These are phyloP conservation scores for Listrodromus nycthemerus DNA, from an alignment of 2,888 invertebrate genomes.

Conservation along the genomic window DNA sequence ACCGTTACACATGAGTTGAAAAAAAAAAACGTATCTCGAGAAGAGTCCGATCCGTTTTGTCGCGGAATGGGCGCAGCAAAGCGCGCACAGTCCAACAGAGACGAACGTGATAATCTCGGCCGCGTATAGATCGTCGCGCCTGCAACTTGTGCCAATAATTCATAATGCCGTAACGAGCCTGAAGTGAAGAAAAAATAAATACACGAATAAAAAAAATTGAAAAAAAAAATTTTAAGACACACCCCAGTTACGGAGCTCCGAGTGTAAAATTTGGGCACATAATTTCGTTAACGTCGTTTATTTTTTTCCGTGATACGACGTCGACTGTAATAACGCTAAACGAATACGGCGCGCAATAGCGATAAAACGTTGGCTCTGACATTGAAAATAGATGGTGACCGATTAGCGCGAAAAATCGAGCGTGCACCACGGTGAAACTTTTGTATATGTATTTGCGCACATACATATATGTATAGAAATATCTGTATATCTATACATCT, in stretches of 20 bases:
- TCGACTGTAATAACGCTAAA: slow-evolving; percentile 3
- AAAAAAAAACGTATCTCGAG: slow-evolving; percentile 25
- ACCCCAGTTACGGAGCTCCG: background rate
- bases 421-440: slow-evolving; percentile 45
- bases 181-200: slow-evolving; percentile 24
- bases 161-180: background rate
- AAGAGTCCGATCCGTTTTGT: slow-evolving; percentile 42
- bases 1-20: background rate
- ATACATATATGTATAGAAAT: slow-evolving; percentile 2
- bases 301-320: background rate
- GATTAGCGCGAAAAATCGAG: slow-evolving; percentile 49
- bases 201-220: background rate
- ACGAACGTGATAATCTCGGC: slow-evolving; percentile 39
- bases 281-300: slow-evolving; percentile 34
- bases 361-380: background rate
- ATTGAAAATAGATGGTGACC: slow-evolving; percentile 39
- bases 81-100: slow-evolving; percentile 54
- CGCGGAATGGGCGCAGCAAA: slow-evolving; percentile 59
- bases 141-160: background rate
- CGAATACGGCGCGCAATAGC: slow-evolving; percentile 21
- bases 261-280: slow-evolving; percentile 38
- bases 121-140: slow-evolving; percentile 34
- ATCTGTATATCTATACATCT: background rate
- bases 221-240: background rate
- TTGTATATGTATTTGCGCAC: slow-evolving; percentile 11